phyloP scores from a whole-genome alignment of 2,888 invertebrate species.

The Phragmatobia fuliginosa region DNA sequence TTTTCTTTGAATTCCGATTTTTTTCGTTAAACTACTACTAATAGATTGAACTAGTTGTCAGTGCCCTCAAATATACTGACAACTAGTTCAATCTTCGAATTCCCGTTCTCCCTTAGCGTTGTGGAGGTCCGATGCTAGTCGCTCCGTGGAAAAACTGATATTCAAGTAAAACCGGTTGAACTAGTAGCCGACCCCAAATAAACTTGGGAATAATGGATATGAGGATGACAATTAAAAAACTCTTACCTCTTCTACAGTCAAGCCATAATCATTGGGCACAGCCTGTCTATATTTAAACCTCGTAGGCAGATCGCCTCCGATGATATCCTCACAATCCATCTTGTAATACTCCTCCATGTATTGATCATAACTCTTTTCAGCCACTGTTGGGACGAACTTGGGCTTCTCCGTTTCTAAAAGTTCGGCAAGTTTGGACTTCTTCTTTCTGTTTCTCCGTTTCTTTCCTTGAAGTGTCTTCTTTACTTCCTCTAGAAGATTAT shows the following conservation, averaged over 20 bases:
- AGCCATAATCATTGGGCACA: constrained; percentile 95
- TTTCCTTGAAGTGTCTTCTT: constrained; percentile 82
- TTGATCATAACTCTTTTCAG: constrained; percentile 91
- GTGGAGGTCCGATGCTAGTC: too few relatives aligned
- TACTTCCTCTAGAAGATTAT: constrained; percentile 85
- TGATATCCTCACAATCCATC: constrained; percentile 97
- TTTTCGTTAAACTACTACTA: too few relatives aligned
- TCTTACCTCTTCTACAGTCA: constrained; percentile 94
- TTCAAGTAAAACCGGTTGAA: too few relatives aligned
- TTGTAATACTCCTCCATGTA: constrained; percentile 98
- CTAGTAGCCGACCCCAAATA: too few relatives aligned
- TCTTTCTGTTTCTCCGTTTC: constrained; percentile 86
- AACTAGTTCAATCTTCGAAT: too few relatives aligned
- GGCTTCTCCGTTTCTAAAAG: constrained; percentile 93
- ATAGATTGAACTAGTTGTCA: too few relatives aligned
- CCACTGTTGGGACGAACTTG: constrained; percentile 90
- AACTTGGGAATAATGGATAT: too few relatives aligned
- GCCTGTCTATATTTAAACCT: constrained; percentile 97
- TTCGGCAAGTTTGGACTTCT: constrained; percentile 92
- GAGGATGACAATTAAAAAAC: too few relatives aligned
- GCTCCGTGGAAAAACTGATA: too few relatives aligned
- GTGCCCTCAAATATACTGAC: too few relatives aligned
- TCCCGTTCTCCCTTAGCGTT: too few relatives aligned
- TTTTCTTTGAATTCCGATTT: too few relatives aligned
- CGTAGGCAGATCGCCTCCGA: constrained; percentile 96